phyloP scores from a whole-genome alignment of 2,888 invertebrate species.

The Clusia tigrina region DNA sequence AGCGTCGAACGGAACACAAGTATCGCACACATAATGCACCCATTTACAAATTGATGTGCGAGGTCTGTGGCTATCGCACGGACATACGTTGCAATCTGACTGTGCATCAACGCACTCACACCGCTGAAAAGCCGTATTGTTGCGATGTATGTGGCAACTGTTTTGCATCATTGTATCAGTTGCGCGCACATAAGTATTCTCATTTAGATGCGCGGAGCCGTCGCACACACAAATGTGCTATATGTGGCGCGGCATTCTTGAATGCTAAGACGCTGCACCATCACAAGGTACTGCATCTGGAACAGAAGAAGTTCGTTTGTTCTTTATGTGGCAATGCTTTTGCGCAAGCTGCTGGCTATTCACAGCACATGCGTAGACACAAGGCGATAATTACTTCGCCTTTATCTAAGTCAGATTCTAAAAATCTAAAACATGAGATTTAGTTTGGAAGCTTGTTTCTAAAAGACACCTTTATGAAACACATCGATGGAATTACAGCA shows the following conservation, averaged over 20 bases:
- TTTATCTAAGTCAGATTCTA: too few relatives aligned
- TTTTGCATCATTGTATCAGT: conserved; percentile 41
- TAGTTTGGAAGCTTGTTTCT: too few relatives aligned
- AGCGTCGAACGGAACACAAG: background rate
- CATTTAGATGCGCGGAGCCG: conserved; percentile 39
- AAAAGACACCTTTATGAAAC: too few relatives aligned
- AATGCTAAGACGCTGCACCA: conserved; percentile 47
- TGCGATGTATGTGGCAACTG: conserved; percentile 43
- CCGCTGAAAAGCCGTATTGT: conserved; percentile 45
- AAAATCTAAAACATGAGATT: too few relatives aligned
- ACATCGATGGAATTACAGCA: too few relatives aligned
- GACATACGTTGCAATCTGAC: conserved; percentile 40
- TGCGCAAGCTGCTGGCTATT: conserved; percentile 51
- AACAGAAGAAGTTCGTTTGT: conserved; percentile 47
- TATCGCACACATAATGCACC: background rate
- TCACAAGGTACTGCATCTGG: conserved; percentile 44
- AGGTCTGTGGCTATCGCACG: conserved; percentile 48
- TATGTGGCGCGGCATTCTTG: conserved; percentile 46
- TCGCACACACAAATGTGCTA: conserved; percentile 35
- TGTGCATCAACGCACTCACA: conserved; percentile 46
- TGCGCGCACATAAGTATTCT: conserved; percentile 41
- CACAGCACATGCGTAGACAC: conserved; percentile 52
- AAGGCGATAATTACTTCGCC: conserved; percentile 31
- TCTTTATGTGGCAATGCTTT: conserved; percentile 44
- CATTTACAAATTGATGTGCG: conserved; percentile 42